phyloP scores from a whole-genome alignment of 64 coral and sea anemone species.

The Stichodactyla helianthus region DNA sequence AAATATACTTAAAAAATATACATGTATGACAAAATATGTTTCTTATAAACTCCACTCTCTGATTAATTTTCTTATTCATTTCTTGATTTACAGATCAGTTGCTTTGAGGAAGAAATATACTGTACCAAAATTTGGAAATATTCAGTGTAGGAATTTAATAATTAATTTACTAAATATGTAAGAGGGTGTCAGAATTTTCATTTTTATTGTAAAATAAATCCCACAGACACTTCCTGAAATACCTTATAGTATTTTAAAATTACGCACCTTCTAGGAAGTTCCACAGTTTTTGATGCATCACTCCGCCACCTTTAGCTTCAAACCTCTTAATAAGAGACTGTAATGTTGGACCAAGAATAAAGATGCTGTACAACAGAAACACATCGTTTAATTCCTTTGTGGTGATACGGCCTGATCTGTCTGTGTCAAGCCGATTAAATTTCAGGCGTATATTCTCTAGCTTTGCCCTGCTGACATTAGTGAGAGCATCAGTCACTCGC shows the following conservation, averaged over 20 bases:
- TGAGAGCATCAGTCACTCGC: conserved; percentile 37
- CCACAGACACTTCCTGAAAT: too few species aligned
- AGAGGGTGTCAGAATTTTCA: too few species aligned
- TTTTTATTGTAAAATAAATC: too few species aligned
- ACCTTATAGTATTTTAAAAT: neutral
- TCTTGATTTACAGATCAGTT: too few species aligned
- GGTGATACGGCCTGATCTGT: conserved; percentile 51
- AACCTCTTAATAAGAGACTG: conserved; percentile 59
- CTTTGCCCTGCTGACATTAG: conserved; percentile 52
- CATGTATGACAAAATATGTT: too few species aligned
- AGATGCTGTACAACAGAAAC: conserved; percentile 56
- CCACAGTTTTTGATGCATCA: conserved; percentile 46
- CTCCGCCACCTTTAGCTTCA: conserved; percentile 33
- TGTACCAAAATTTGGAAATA: too few species aligned
- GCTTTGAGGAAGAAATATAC: too few species aligned
- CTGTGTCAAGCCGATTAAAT: conserved; percentile 49
- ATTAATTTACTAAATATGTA: too few species aligned
- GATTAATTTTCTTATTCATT: too few species aligned
- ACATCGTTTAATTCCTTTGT: conserved; percentile 57
- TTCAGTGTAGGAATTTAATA: too few species aligned
- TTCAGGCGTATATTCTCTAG: conserved; percentile 35
- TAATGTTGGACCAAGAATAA: conserved; percentile 65
- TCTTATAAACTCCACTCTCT: too few species aligned
- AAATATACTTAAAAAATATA: too few species aligned
- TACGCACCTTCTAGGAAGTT: conserved; percentile 55